A percentile compares a stretch with the other conserved stretches of the same genome.
These are phyloP conservation scores for Gymnorhina tibicen DNA, from an alignment of 2,113 vertebrate genomes.

Conservation along the genomic window DNA sequence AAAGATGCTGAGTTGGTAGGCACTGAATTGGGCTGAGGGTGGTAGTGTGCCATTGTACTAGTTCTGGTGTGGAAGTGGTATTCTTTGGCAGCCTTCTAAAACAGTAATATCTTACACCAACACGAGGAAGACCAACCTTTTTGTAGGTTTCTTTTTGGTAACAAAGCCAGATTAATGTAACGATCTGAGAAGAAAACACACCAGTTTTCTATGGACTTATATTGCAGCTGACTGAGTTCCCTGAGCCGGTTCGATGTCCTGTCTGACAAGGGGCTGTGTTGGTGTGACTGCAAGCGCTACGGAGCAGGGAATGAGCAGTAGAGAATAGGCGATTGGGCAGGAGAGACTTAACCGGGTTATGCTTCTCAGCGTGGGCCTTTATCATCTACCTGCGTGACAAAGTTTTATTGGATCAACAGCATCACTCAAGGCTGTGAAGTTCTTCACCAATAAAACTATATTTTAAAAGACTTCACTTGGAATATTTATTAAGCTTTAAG, in stretches of 20 bases:
- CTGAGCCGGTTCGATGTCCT: fast-evolving
- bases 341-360: fast-evolving
- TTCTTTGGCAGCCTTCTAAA: not conserved
- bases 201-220: not conserved
- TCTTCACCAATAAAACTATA: not conserved
- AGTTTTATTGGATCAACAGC: not conserved
- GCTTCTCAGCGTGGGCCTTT: not conserved
- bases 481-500: not conserved
- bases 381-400: not conserved
- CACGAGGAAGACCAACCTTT: not conserved
- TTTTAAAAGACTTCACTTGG: not conserved
- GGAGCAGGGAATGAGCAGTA: fast-evolving
- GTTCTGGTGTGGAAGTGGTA: not conserved
- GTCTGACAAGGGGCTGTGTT: not conserved
- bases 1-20: not conserved
- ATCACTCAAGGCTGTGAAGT: no score
- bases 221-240: not conserved
- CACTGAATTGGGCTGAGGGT: not conserved
- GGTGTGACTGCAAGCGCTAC: fast-evolving
- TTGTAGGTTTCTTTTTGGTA: not conserved
- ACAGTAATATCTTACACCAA: not conserved
- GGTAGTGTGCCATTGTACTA: not conserved
- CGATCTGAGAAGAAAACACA: not conserved
- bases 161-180: not conserved
- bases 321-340: not conserved